phyloP scores from a whole-genome alignment of 92 coral and sea anemone genomes.

The Pocillopora meandrina region DNA sequence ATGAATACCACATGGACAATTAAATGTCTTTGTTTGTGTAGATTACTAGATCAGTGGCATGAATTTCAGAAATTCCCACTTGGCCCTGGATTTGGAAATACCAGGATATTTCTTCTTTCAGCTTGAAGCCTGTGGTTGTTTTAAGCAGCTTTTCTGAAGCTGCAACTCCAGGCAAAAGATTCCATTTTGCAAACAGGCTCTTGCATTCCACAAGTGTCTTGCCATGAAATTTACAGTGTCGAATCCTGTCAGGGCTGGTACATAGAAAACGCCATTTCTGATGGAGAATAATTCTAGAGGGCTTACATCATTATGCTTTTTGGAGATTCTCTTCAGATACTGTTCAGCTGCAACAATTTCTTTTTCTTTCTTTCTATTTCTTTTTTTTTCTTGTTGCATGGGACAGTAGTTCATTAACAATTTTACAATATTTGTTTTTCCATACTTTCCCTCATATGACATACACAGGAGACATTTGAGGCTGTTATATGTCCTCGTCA shows the following conservation, averaged over 20 bases:
- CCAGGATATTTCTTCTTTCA: slow-evolving; percentile 52
- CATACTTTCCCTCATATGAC: slow-evolving; percentile 57
- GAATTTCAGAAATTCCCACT: slow-evolving; percentile 21
- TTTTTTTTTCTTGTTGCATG: slow-evolving; percentile 37
- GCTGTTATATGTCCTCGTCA: slow-evolving; percentile 14
- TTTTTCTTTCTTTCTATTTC: slow-evolving; percentile 41
- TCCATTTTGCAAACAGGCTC: slow-evolving; percentile 53
- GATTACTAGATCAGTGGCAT: slow-evolving; percentile 40
- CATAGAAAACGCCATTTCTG: slow-evolving; percentile 41
- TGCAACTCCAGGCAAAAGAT: slow-evolving; percentile 43
- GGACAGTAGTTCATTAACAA: slow-evolving; percentile 60
- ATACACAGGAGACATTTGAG: slow-evolving; percentile 27
- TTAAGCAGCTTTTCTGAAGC: slow-evolving; percentile 40
- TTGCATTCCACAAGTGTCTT: slow-evolving; percentile 42
- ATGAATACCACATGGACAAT: too few relatives aligned
- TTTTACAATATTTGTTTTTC: slow-evolving; percentile 60
- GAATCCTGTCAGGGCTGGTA: slow-evolving; percentile 49
- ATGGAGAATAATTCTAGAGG: slow-evolving; percentile 32
- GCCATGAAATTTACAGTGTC: slow-evolving; percentile 44
- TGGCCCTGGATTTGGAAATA: slow-evolving; percentile 51
- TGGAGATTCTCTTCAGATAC: slow-evolving; percentile 15
- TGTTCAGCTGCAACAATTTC: slow-evolving; percentile 2
- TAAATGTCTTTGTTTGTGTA: slow-evolving; percentile 29
- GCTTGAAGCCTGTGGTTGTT: slow-evolving; percentile 15
- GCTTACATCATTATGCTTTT: slow-evolving; percentile 31